phyloP scores from a whole-genome alignment of 2,888 invertebrate genomes.

The Conistra vaccinii region DNA sequence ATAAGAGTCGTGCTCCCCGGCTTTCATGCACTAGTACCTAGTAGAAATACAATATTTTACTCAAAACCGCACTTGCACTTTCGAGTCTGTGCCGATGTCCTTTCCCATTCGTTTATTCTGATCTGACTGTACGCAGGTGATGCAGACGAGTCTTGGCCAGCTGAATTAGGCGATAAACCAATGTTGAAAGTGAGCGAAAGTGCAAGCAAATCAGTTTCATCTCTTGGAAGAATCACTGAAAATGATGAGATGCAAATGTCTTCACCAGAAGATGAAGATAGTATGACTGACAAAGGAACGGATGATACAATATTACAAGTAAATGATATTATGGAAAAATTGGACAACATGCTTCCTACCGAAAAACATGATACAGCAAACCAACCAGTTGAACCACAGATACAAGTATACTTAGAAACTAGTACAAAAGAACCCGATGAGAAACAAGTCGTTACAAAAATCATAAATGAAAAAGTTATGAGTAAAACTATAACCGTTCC shows the following conservation, averaged over 20 bases:
- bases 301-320: constrained; percentile 1
- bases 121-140: constrained; percentile 69
- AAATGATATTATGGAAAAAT: constrained; percentile 8
- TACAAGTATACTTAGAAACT: neutral
- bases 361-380: constrained; percentile 6
- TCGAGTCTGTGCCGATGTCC: neutral
- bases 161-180: constrained; percentile 64
- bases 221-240: constrained; percentile 82
- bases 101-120: constrained; percentile 6
- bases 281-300: constrained; percentile 1
- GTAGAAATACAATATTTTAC: neutral
- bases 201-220: constrained; percentile 80
- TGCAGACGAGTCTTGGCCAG: constrained; percentile 85
- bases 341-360: neutral
- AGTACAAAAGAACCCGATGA: neutral
- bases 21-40: neutral
- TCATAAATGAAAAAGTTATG: neutral
- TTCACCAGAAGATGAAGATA: constrained; percentile 38
- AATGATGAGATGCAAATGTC: constrained; percentile 71
- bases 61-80: neutral
- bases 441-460: neutral
- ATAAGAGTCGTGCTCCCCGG: neutral
- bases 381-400: constrained; percentile 7
- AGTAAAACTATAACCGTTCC: neutral
- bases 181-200: constrained; percentile 76